phyloP scores from a whole-genome alignment of 2,888 invertebrate genomes.

The Muschampia plurimacula region DNA sequence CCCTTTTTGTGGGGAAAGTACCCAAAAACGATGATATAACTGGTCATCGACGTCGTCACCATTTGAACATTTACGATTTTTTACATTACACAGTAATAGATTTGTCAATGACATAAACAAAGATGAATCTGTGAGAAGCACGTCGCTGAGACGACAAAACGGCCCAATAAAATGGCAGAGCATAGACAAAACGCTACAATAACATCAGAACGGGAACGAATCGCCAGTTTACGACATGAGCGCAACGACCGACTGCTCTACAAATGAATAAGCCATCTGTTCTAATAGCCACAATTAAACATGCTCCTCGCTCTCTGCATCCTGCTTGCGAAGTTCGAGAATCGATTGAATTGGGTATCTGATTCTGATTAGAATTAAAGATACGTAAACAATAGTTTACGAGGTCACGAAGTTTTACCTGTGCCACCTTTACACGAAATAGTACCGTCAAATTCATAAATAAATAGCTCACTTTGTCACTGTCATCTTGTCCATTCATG shows the following conservation, averaged over 20 bases:
- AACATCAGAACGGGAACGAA: conserved; percentile 85
- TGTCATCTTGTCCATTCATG: neutral
- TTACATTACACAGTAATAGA: conserved; percentile 14
- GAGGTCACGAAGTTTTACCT: conserved; percentile 28
- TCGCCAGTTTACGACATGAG: conserved; percentile 84
- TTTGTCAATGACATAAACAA: conserved; percentile 60
- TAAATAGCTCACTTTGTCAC: neutral
- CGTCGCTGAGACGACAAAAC: conserved; percentile 78
- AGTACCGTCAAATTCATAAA: conserved; percentile 2
- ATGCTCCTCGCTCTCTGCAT: conserved; percentile 62
- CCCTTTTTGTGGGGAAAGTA: too few species aligned
- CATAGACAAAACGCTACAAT: conserved; percentile 86
- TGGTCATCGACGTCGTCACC: neutral
- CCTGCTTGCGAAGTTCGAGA: conserved; percentile 55
- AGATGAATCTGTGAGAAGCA: conserved; percentile 60
- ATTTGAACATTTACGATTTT: neutral
- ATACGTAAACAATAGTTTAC: conserved; percentile 34
- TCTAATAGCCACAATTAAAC: conserved; percentile 85
- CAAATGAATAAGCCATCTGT: conserved; percentile 86
- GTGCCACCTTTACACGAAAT: conserved; percentile 2
- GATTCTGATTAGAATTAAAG: conserved; percentile 37
- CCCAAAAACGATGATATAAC: too few species aligned
- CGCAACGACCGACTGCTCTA: conserved; percentile 84
- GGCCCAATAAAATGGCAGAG: conserved; percentile 80
- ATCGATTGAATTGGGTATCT: conserved; percentile 50